Conservation (phyloP, 2,888 invertebrate genomes). For the Spodoptera picta region DNA sequence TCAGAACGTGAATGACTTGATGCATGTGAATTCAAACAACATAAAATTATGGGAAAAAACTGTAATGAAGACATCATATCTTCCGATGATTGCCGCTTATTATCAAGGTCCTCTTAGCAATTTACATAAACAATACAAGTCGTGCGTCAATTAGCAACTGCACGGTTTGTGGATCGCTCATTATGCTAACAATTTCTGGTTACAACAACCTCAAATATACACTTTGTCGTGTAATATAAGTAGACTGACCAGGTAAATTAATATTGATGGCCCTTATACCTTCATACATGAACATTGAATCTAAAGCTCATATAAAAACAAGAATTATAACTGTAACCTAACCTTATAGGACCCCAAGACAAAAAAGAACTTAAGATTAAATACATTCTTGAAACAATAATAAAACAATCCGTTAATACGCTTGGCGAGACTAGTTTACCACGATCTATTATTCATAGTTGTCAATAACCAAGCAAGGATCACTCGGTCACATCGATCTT, state of each 20-base stretch:
- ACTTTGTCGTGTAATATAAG: background rate
- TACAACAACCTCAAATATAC: constrained; percentile 4
- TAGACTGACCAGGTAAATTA: too few relatives aligned
- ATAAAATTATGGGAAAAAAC: constrained; percentile 20
- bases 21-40: constrained; percentile 17
- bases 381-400: constrained; percentile 23
- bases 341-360: constrained; percentile 2
- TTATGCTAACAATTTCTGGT: constrained; percentile 39
- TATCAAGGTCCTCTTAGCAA: constrained; percentile 42
- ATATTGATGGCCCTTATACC: background rate
- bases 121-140: constrained; percentile 48
- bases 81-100: constrained; percentile 39
- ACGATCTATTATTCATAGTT: constrained; percentile 55
- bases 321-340: constrained; percentile 1
- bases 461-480: constrained; percentile 54
- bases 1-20: constrained; percentile 8
- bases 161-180: constrained; percentile 38
- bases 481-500: constrained; percentile 54
- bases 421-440: constrained; percentile 32
- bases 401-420: constrained; percentile 29
- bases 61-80: constrained; percentile 38
- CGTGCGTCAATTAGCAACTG: constrained; percentile 42
- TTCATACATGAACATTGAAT: too few relatives aligned
- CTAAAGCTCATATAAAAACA: background rate
- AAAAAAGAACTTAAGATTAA: constrained; percentile 14